These are phyloP conservation scores for Popillia japonica DNA, from an alignment of 1,140 invertebrate genomes.

Conservation along the genomic window DNA sequence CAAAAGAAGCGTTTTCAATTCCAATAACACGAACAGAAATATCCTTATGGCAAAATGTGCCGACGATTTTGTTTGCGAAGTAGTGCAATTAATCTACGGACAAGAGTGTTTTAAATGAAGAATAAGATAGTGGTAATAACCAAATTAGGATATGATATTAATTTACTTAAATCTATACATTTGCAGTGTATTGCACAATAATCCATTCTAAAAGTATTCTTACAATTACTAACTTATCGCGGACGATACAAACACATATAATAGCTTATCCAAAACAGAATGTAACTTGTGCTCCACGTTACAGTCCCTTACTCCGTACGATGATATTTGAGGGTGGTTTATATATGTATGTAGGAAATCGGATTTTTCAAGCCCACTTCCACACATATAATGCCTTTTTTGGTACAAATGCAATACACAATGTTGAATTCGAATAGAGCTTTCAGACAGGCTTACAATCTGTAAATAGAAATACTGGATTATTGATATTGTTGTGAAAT, in stretches of 20 bases:
- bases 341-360: constrained; percentile 54
- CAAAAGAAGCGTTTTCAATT: too few relatives aligned
- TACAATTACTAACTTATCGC: background rate
- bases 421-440: constrained; percentile 49
- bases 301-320: constrained; percentile 1
- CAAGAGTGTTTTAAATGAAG: too few relatives aligned
- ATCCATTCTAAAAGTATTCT: background rate
- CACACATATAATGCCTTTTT: constrained; percentile 58
- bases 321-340: constrained; percentile 50
- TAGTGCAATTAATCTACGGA: too few relatives aligned
- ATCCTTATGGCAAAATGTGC: too few relatives aligned
- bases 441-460: constrained; percentile 47
- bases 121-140: too few relatives aligned
- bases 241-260: background rate
- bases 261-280: background rate
- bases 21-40: too few relatives aligned
- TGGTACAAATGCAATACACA: constrained; percentile 54
- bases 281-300: constrained; percentile 1
- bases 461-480: constrained; percentile 49
- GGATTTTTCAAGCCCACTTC: constrained; percentile 60
- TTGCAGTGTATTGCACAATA: too few relatives aligned
- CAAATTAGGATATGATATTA: too few relatives aligned
- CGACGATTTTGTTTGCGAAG: too few relatives aligned
- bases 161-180: too few relatives aligned
- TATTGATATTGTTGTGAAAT: constrained; percentile 48